phyloP scores from a whole-genome alignment of 2,888 invertebrate species.

The Lissonota sp. region DNA sequence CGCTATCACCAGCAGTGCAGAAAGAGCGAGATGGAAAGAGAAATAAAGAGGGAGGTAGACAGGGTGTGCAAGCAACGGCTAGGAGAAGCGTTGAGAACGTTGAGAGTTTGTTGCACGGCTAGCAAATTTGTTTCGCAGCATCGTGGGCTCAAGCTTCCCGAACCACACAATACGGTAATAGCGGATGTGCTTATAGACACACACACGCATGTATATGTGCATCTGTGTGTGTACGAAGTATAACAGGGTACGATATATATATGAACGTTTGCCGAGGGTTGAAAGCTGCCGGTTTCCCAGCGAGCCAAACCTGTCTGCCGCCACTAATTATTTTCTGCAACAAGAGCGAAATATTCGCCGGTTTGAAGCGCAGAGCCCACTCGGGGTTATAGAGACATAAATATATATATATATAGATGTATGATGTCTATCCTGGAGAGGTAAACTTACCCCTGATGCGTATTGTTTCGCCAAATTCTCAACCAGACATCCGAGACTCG shows the following conservation, averaged over 20 bases:
- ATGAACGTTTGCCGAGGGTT: conserved; percentile 57
- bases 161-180: conserved; percentile 30
- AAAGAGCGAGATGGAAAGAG: background rate
- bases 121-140: conserved; percentile 74
- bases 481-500: background rate
- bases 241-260: conserved; percentile 27
- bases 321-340: conserved; percentile 80
- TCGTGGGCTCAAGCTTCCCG: conserved; percentile 28
- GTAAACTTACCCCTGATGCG: conserved; percentile 14
- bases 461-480: conserved; percentile 23
- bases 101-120: conserved; percentile 64
- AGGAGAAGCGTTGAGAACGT: conserved; percentile 46
- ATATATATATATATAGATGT: background rate
- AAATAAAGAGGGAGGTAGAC: conserved; percentile 19
- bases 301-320: conserved; percentile 60
- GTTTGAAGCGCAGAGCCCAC: conserved; percentile 11
- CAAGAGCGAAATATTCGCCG: conserved; percentile 74
- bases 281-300: conserved; percentile 53
- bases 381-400: background rate
- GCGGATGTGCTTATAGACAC: background rate
- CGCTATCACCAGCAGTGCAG: conserved; percentile 19
- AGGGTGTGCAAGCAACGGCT: conserved; percentile 25
- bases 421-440: conserved; percentile 23
- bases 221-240: too few species aligned
- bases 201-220: background rate